Evolutionary conservation across 2,888 invertebrate genomes (phyloP), one percentile per base, ranked within the genome.

Genomic region (Notodonta ziczac): DNA sequence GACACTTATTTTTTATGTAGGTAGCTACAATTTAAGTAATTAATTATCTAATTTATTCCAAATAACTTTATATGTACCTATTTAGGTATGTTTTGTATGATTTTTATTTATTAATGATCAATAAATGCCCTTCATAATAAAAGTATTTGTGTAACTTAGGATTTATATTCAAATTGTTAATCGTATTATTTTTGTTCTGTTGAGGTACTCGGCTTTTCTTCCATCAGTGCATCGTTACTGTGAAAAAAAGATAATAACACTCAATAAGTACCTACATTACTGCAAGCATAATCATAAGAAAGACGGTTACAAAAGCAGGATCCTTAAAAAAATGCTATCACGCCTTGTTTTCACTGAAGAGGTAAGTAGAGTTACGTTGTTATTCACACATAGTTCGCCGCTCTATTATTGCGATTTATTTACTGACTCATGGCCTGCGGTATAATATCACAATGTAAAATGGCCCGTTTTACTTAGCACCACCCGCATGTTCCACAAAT

Each of bases 221-320:
- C 52, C 12, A 52, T 10, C 12, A 52, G 13, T 52, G 52, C 12
- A 13, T 64, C 57, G 59, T 14, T 48, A 56, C 65, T 69, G 61
- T 48, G 61, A 70, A 52, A 56, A 24, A 50, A 35, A 5, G 13
- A 58, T 10, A 42, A 42, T 42, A 0, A 42, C 9, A 13, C 46
- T 13, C 46, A 44, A 4, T 12, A 4, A 7, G 7, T 44, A 44
- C 1, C 7, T 44, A 44, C 44, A 5, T 12, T 44, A 24, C 24
- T 24, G 24, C 24, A 24, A 24, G 24, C n/a, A n/a, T n/a, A n/a
- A n/a, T 24, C 42, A 12, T 42, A 9, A 9, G 42, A 9, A 9
- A 9, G 42, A 9, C 42, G 9, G 12, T 42, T 46, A n/a, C 46
- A 46, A 46, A 46, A 46, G 46, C 5, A 46, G 46, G 46, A 46